Conservation (phyloP, 2,113 vertebrate species). For the Otus sunia region DNA sequence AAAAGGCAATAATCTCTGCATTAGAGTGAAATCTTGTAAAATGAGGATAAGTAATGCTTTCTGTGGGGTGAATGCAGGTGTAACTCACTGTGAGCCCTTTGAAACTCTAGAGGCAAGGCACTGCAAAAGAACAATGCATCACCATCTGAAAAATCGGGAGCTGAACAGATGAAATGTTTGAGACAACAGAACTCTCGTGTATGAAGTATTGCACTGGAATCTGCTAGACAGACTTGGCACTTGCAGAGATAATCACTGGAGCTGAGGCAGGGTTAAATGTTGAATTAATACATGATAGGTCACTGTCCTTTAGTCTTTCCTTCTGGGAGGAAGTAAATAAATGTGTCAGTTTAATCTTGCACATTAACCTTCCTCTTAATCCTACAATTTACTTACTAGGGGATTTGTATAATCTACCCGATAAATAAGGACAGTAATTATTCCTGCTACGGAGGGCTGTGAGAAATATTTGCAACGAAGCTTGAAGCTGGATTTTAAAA, state of each 20-base stretch:
- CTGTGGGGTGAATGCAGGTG: background rate
- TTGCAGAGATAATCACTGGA: conserved; percentile 13
- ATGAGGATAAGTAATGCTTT: background rate
- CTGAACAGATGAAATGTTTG: background rate
- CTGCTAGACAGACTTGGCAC: background rate
- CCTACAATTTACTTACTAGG: conserved; percentile 60
- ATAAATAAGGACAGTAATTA: conserved; percentile 64
- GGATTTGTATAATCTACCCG: conserved; percentile 56
- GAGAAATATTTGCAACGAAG: conserved; percentile 27
- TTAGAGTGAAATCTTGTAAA: background rate
- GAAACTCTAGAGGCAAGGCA: background rate
- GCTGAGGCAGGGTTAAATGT: conserved; percentile 3
- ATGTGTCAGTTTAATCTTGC: conserved; percentile 52
- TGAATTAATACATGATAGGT: conserved; percentile 30
- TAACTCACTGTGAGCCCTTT: background rate
- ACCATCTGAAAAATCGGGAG: background rate
- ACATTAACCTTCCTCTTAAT: conserved; percentile 57
- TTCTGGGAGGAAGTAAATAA: conserved; percentile 48
- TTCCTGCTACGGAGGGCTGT: conserved; percentile 16
- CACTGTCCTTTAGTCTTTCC: background rate
- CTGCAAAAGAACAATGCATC: background rate
- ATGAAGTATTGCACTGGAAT: background rate
- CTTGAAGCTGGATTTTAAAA: conserved; percentile 45
- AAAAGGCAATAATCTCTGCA: background rate
- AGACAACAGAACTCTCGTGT: background rate